Percentiles rank a stretch among this genome's conserved stretches.
Conservation (phyloP, 2,888 invertebrate genomes). For the Tanytarsus gracilentus region DNA sequence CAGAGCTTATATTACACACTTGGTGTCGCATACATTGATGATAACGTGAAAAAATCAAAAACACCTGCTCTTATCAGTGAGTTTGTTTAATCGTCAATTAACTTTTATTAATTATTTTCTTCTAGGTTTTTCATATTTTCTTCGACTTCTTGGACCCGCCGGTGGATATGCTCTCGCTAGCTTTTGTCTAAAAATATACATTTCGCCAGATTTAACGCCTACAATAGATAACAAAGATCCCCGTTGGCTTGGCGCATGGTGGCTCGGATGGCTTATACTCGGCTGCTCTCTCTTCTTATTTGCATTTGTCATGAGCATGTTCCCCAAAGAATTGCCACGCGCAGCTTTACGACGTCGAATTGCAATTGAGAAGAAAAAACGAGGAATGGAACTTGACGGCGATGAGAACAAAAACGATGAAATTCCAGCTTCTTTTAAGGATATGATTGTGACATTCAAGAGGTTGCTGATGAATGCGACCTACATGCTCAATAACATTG, state of each 20-base stretch:
- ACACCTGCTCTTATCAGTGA: conserved; percentile 61
- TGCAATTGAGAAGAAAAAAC: conserved; percentile 33
- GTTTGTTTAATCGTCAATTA: conserved; percentile 33
- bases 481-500: conserved; percentile 62
- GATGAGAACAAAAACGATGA: conserved; percentile 34
- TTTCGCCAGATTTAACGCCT: conserved; percentile 55
- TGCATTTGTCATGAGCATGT: conserved; percentile 45
- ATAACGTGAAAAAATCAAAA: conserved; percentile 63
- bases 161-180: conserved; percentile 58
- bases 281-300: conserved; percentile 51
- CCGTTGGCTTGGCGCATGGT: conserved; percentile 77
- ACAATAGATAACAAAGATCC: conserved; percentile 59
- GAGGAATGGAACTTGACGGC: conserved; percentile 33
- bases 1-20: conserved; percentile 59
- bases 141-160: conserved; percentile 60
- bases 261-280: conserved; percentile 63
- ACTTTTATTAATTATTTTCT: conserved; percentile 29
- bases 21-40: conserved; percentile 65
- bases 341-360: conserved; percentile 49
- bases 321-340: conserved; percentile 59
- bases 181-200: conserved; percentile 55
- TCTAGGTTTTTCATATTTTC: conserved; percentile 55
- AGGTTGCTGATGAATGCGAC: conserved; percentile 56
- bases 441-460: conserved; percentile 55
- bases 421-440: conserved; percentile 39